These are phyloP conservation scores for Bombus vancouverensis DNA, from an alignment of 1,140 invertebrate genomes.

Conservation along the genomic window DNA sequence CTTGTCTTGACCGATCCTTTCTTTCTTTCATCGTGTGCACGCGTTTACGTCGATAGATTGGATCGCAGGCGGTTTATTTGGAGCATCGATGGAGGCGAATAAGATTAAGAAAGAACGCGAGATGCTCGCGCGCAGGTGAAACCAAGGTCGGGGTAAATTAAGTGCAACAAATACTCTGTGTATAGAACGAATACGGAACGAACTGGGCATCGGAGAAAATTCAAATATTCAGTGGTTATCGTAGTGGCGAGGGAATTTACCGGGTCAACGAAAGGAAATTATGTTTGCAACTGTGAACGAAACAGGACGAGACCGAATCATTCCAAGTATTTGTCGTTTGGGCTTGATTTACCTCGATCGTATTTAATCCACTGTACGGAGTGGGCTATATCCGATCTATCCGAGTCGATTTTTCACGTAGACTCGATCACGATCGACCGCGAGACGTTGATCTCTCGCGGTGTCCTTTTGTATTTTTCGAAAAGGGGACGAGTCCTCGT, in stretches of 20 bases:
- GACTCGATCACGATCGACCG: conserved; percentile 8
- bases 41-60: not conserved
- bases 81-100: not conserved
- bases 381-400: not conserved
- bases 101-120: not conserved
- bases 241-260: no score
- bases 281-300: not conserved
- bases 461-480: conserved; percentile 5
- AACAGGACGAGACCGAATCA: not conserved
- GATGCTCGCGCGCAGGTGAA: not conserved
- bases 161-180: conserved; percentile 3
- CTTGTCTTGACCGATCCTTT: not conserved
- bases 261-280: not conserved
- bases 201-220: not conserved
- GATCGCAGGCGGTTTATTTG: not conserved
- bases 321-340: conserved; percentile 8
- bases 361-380: not conserved
- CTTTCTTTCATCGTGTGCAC: not conserved
- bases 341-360: conserved; percentile 11
- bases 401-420: not conserved
- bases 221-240: not conserved
- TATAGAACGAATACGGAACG: not conserved
- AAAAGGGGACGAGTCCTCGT: not conserved
- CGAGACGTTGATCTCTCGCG: not conserved
- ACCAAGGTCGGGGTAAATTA: not conserved